A percentile compares a stretch with the other conserved stretches of the same genome.
Evolutionary conservation across 1,140 invertebrate species (phyloP).

Genomic region (Acromyrmex charruanus): DNA sequence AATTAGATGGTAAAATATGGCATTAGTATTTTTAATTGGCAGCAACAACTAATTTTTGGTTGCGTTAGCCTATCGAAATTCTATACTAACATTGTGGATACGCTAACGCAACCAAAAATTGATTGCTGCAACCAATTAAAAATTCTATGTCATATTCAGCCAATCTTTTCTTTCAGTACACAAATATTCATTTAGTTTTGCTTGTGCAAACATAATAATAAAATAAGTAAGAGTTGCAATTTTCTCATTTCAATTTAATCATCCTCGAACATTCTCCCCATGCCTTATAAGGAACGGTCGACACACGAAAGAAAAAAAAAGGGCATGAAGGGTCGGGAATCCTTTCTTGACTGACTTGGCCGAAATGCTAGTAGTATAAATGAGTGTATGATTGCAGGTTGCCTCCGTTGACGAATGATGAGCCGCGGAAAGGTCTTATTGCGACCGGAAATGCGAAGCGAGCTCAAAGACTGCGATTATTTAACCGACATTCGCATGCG

Average conservation of each 20-base stretch:
- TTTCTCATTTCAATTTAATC: background rate
- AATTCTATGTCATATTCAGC: too few relatives aligned
- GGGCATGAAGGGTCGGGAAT: background rate
- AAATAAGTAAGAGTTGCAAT: background rate
- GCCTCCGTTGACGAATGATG: conserved; percentile 50
- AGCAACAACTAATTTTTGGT: too few relatives aligned
- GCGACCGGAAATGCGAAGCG: background rate
- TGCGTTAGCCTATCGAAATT: too few relatives aligned
- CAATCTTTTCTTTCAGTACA: too few relatives aligned
- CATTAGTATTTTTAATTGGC: too few relatives aligned
- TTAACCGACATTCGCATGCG: background rate
- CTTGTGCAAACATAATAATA: background rate
- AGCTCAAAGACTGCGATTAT: background rate
- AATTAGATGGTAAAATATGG: too few relatives aligned
- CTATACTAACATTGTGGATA: too few relatives aligned
- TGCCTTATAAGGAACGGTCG: background rate
- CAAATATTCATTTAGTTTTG: background rate
- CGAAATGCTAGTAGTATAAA: conserved; percentile 38
- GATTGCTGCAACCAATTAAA: too few relatives aligned
- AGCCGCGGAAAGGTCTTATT: conserved; percentile 34
- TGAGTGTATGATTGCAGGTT: conserved; percentile 49
- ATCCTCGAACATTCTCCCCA: background rate
- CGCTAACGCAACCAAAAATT: too few relatives aligned
- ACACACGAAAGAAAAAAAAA: background rate
- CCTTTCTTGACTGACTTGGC: background rate